Base-by-base conservation (phyloP, 2,797 vertebrate species). In the Rhinogobio ventralis region DNA sequence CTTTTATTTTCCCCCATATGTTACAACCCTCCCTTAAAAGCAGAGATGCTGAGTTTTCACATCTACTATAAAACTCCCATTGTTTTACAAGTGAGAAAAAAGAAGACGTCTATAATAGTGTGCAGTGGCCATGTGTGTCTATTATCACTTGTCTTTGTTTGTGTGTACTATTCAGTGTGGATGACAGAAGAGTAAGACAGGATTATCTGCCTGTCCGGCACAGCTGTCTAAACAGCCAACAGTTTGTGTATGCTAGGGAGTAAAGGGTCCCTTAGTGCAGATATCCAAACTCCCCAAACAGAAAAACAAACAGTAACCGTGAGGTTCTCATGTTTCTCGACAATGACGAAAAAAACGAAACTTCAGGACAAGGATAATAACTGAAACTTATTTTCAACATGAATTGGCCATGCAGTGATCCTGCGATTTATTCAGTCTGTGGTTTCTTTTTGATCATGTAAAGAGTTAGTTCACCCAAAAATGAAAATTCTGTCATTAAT, bases 141-240 rank as follows among this genome's bases (percentile, higher is more conserved):
- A 0, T 49, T 73, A 82, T 82, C 55, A 73, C 53, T 73, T 46
- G 20, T 62, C 80, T 20, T 64, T 55, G 82, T 68, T 83, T 76
- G 23, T 57, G 46, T 75, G 55, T 46, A n/a, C 79, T 46, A 53
- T 62, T 62, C 36, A 30, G 69, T 45, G 60, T 66, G 51, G n/a
- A 69, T 62, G 69, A 45, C 23, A 9, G 13, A 36, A 30, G 33
- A 67, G 57, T 51, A 64, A 28, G 28, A 67, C 60, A 17, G 30
- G 76, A 42, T 76, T 62, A 81, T 80, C 79, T 69, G 60, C n/a
- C 17, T 15, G 17, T 85, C 45, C 15, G 14, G 51, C 55, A 68
- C 88, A 84, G 81, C 86, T 89, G 88, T 85, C 76, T 85, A 89
- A 89, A 83, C 55, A 86, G 25, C 68, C 62, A 49, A 6, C 19